Base-by-base conservation (phyloP, 2,888 invertebrate genomes). In the Parthenolecanium corni region DNA sequence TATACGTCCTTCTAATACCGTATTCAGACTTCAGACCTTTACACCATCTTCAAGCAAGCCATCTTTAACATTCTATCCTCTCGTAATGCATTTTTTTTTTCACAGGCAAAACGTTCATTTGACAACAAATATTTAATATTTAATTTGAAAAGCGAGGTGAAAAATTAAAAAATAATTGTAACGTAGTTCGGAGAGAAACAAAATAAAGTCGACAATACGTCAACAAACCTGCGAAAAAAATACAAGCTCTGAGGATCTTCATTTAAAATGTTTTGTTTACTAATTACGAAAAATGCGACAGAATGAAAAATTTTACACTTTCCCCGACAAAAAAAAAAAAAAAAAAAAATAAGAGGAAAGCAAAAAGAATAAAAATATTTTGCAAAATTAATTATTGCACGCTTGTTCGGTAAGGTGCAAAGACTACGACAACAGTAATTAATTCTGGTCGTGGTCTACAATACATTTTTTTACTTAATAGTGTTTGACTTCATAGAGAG, bases 261-360 rank as follows among this genome's bases (percentile, higher is more conserved):
- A 49, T 49, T 49, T 49, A 49, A 42, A 49, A 49, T 49, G 49
- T 49, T 49, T 49, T 49, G 49, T 49, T 21, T 49, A 49, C 49
- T 49, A 49, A 49, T 49, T 49, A 49, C 49, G 49, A 21, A 49
- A 21, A 21, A 49, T 49, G 49, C 49, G 49, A 49, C 49, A 49
- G 14, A 49, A 21, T 49, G 14, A 49, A 49, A 21, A 18, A 20
- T 49, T 49, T 14, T 18, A 18, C 20, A 12, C 4, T 21, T 12
- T 49, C 9, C 14, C 18, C 49, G 49, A 11, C 23, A 14, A 49
- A 18, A 18, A 49, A 18, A 21, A 49, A 49, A 21, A 49, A 18
- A 44, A 14, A 9, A 9, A 31, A 31, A 31, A 31, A 31, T 6
- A 9, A 31, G 9, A 9, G 9, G 9, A 31, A 9, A 9, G 9